Base-by-base conservation (phyloP, 2,888 invertebrate genomes). In the Callimorpha dominula region DNA sequence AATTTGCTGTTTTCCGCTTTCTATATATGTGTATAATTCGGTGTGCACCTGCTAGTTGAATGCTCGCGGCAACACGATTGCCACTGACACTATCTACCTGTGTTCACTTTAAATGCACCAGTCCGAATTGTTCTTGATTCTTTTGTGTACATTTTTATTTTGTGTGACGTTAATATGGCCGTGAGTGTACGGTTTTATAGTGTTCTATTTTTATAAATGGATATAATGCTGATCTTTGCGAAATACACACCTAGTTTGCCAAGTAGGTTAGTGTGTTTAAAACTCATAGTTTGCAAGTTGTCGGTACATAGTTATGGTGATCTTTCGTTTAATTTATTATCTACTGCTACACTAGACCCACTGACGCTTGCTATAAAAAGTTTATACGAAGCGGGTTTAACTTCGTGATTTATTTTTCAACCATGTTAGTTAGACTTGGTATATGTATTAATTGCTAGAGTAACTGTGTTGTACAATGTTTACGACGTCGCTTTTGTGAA, bases 81-180 rank as follows among this genome's bases (percentile, higher is more conserved):
- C 86, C 81, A 85, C 85, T 90, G 93, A 92, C 92, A 89, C 87
- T 92, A 93, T 93, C 93, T 88, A 87, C 86, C 87, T 86, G 85
- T 82, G 84, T 81, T 82, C 88, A 84, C 83, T 90, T 90, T 89
- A 90, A 91, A 90, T 90, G 89, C 89, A 89, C 86, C 81, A 75
- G 49, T 73, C 77, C 77, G 84, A 86, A 90, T 87, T 87, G 84
- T 86, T 86, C 87, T 86, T 88, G 86, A 86, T 87, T 83, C 82
- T 86, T 87, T 86, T 83, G 79, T 81, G 73, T 71, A 81, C 71
- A 76, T 76, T 82, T 80, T 78, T 80, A 72, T 80, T 79, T 76
- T 71, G 67, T 65, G 70, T 64, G 76, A 81, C 77, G 20, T 81
- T 80, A 80, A 77, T 79, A 73, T 73, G 69, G 62, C 72, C 68